phyloP scores from a whole-genome alignment of 2,888 invertebrate genomes.

The Caenorhabditis sulstoni region DNA sequence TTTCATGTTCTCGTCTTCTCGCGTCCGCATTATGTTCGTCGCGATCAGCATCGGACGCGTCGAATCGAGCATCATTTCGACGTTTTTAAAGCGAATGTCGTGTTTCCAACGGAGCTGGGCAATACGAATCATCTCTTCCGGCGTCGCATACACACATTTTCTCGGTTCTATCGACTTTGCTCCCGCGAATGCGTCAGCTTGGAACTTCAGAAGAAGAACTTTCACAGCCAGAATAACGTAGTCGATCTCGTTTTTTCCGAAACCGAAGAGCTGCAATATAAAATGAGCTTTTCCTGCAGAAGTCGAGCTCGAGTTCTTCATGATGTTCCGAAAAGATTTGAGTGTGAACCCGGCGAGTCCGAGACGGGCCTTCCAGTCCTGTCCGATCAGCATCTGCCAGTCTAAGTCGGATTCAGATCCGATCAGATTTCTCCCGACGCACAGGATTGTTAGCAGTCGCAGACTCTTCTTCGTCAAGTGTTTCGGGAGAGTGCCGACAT shows the following conservation, averaged over 20 bases:
- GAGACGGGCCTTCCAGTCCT: constrained; percentile 35
- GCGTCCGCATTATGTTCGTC: constrained; percentile 35
- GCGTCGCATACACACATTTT: constrained; percentile 31
- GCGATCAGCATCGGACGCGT: constrained; percentile 59
- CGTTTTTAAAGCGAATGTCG: constrained; percentile 72
- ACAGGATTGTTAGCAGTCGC: constrained; percentile 11
- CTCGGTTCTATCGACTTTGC: constrained; percentile 23
- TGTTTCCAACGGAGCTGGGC: constrained; percentile 50
- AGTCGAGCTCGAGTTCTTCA: constrained; percentile 5
- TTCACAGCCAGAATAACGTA: constrained; percentile 16
- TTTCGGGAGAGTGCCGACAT: constrained; percentile 26
- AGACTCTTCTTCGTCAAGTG: constrained; percentile 10
- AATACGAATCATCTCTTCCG: constrained; percentile 25
- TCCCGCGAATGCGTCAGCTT: constrained; percentile 50
- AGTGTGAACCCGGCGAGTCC: constrained; percentile 6
- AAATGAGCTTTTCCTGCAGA: constrained; percentile 19
- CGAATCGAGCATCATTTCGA: constrained; percentile 70
- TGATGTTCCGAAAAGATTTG: constrained; percentile 18
- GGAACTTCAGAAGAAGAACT: constrained; percentile 40
- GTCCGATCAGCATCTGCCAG: constrained; percentile 36
- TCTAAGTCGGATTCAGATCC: constrained; percentile 23
- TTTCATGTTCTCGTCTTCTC: constrained; percentile 42
- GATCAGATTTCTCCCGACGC: constrained; percentile 9
- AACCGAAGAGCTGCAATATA: constrained; percentile 19
- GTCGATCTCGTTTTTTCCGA: constrained; percentile 17